phyloP scores from a whole-genome alignment of 2,797 vertebrate genomes.

The Spinibarbus caldwelli region DNA sequence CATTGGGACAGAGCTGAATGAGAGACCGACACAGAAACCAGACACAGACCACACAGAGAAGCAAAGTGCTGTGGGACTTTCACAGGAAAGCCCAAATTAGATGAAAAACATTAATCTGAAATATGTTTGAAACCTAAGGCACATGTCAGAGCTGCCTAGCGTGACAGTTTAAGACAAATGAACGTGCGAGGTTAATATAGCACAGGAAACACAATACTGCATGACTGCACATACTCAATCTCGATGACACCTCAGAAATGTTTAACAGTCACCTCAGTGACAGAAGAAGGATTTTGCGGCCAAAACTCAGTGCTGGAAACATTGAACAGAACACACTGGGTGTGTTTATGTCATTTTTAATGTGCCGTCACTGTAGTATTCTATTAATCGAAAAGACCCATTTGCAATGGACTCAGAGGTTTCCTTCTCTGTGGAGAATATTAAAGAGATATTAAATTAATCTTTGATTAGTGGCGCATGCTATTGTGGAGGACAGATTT shows the following conservation, averaged over 20 bases:
- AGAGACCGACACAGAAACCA: constrained; percentile 14
- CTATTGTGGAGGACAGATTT: constrained; percentile 86
- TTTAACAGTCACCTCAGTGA: constrained; percentile 38
- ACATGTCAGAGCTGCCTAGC: constrained; percentile 23
- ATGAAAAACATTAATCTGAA: constrained; percentile 27
- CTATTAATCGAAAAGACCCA: constrained; percentile 75
- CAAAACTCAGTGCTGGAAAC: constrained; percentile 61
- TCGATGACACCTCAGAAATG: constrained; percentile 34
- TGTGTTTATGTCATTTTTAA: constrained; percentile 82
- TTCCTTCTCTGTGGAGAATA: constrained; percentile 78
- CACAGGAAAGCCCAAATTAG: constrained; percentile 14
- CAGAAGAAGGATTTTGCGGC: constrained; percentile 34
- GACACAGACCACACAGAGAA: constrained; percentile 39
- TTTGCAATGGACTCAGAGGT: constrained; percentile 71
- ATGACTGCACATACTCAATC: constrained; percentile 28
- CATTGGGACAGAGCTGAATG: constrained; percentile 2
- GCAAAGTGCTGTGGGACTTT: constrained; percentile 20
- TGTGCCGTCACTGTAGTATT: constrained; percentile 78
- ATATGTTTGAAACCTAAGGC: constrained; percentile 20
- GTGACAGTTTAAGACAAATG: constrained; percentile 14
- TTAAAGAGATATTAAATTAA: constrained; percentile 88
- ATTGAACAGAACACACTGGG: constrained; percentile 78
- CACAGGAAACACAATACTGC: constrained; percentile 17
- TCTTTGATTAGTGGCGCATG: constrained; percentile 82
- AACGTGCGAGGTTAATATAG: constrained; percentile 17